Evolutionary conservation across 1,140 invertebrate species (phyloP).

Genomic region (Drosophila sp.): DNA sequence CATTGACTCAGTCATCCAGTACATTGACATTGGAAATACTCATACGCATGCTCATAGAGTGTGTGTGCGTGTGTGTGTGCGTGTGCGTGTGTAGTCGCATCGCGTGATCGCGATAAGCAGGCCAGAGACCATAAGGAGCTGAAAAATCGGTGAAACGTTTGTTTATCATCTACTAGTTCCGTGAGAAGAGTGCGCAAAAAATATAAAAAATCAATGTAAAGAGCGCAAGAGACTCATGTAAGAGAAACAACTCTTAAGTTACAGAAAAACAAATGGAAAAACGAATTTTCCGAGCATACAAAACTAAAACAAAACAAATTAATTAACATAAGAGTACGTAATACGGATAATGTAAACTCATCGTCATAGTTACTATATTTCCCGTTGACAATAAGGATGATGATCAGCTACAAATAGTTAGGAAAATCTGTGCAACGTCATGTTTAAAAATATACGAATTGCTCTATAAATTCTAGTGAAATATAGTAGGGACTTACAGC

Average conservation of each 20-base stretch:
- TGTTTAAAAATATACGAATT: too few relatives aligned
- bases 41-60: neutral
- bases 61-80: neutral
- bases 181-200: constrained; percentile 10
- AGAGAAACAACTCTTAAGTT: neutral
- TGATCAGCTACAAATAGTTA: neutral
- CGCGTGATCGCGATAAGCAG: constrained; percentile 47
- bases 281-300: neutral
- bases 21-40: constrained; percentile 52
- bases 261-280: neutral
- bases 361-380: neutral
- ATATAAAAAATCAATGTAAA: too few relatives aligned
- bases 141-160: constrained; percentile 11
- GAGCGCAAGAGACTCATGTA: constrained; percentile 2
- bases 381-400: constrained; percentile 1
- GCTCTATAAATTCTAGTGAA: neutral
- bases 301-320: too few relatives aligned
- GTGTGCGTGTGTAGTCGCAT: constrained; percentile 14
- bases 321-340: too few relatives aligned
- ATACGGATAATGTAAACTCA: neutral
- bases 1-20: constrained; percentile 43
- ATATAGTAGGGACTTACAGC: neutral
- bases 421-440: too few relatives aligned
- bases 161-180: constrained; percentile 39
- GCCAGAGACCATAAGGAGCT: neutral